phyloP scores from a whole-genome alignment of 92 coral and sea anemone genomes.

The Ricordea florida region DNA sequence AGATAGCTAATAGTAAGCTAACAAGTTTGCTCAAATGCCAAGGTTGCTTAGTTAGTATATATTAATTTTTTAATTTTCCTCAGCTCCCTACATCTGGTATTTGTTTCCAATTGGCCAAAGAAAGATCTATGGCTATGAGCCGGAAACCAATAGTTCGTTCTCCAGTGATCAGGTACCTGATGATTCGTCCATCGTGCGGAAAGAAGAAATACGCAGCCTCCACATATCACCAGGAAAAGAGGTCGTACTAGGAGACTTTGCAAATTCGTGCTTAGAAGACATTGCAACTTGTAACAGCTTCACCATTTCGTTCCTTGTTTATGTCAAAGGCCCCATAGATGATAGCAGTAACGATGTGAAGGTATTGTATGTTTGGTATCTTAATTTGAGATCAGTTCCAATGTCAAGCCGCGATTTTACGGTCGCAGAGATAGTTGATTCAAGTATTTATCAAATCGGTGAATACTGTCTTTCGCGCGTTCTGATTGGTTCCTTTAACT shows the following conservation, averaged over 20 bases:
- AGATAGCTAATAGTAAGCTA: no score
- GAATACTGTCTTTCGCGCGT: no score
- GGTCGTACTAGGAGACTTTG: not conserved
- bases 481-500: no score
- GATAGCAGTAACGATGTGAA: no score
- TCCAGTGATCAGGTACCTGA: not conserved
- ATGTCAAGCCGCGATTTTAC: no score
- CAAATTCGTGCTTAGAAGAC: not conserved
- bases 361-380: no score
- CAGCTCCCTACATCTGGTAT: constrained; percentile 2
- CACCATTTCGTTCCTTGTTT: constrained; percentile 2
- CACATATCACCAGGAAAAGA: not conserved
- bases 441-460: no score
- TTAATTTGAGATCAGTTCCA: no score
- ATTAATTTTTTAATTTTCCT: no score
- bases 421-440: no score
- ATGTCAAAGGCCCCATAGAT: not conserved
- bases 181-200: not conserved
- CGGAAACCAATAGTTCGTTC: not conserved
- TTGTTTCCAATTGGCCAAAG: constrained; percentile 1
- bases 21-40: no score
- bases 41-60: no score
- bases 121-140: not conserved
- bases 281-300: not conserved
- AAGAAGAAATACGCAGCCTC: not conserved